These are phyloP conservation scores for Eupeodes latifasciatus DNA, from an alignment of 2,888 invertebrate species.

Conservation along the genomic window DNA sequence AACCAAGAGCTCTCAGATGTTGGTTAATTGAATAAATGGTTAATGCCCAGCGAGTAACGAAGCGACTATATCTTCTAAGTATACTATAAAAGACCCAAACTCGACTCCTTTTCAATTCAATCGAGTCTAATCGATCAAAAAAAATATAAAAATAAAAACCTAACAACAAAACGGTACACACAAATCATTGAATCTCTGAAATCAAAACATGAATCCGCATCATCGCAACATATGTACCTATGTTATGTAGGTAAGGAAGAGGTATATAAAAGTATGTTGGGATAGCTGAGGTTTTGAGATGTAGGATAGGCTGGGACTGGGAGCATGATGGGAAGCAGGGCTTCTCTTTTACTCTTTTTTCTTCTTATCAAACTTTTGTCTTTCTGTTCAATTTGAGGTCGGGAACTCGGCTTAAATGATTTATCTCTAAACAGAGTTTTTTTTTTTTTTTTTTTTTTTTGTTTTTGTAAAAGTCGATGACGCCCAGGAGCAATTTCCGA, in stretches of 20 bases:
- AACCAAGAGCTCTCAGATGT: slow-evolving; percentile 4
- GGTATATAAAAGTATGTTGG: not conserved
- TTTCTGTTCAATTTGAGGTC: slow-evolving; percentile 3
- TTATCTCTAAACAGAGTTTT: not conserved
- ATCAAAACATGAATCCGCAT: slow-evolving; percentile 24
- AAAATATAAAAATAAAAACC: not conserved
- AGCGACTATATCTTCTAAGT: not conserved
- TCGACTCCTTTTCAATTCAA: slow-evolving; percentile 27
- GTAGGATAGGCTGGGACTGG: slow-evolving; percentile 2
- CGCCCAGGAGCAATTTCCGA: slow-evolving; percentile 61
- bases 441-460: not conserved
- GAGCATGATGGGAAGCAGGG: not conserved
- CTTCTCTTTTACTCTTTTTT: not conserved
- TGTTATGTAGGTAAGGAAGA: not conserved
- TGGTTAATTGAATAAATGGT: slow-evolving; percentile 59
- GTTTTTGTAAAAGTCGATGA: not conserved
- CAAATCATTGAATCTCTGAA: slow-evolving; percentile 32
- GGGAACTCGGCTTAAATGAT: slow-evolving; percentile 26
- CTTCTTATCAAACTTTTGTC: slow-evolving; percentile 22
- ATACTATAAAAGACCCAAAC: too few species aligned
- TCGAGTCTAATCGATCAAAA: slow-evolving; percentile 55
- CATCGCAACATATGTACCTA: not conserved
- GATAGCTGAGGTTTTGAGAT: not conserved
- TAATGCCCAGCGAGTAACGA: not conserved
- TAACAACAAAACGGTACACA: slow-evolving; percentile 15